These are phyloP conservation scores for Nemoura dubitans DNA, from an alignment of 2,888 invertebrate species.

Conservation along the genomic window DNA sequence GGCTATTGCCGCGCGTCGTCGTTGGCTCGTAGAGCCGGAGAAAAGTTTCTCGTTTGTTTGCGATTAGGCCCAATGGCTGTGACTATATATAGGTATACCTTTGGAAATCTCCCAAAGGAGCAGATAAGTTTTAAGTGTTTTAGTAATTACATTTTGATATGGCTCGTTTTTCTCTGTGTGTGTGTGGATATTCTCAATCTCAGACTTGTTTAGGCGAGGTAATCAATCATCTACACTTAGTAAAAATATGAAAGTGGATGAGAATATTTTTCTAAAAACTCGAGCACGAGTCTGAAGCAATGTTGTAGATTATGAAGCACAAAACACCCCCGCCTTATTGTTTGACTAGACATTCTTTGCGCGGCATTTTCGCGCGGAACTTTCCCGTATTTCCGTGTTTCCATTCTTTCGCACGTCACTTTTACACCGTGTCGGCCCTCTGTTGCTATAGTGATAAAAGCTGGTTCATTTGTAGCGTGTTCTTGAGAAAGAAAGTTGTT, in stretches of 20 bases:
- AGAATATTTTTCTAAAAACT: neutral
- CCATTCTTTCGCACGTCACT: neutral
- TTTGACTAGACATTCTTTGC: neutral
- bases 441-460: neutral
- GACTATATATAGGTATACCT: neutral
- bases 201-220: neutral
- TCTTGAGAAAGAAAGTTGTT: neutral
- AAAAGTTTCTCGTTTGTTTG: conserved; percentile 7
- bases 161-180: neutral
- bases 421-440: neutral
- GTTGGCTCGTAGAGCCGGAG: neutral
- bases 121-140: neutral
- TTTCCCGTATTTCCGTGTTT: neutral
- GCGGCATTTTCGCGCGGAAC: neutral
- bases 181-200: neutral
- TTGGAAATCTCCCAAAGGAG: neutral
- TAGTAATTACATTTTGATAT: neutral
- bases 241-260: too few relatives aligned
- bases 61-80: neutral
- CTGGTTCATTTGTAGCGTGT: neutral
- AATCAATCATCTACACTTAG: neutral
- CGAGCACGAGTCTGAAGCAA: neutral
- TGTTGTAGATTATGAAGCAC: neutral
- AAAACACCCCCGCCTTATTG: neutral
- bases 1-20: neutral